phyloP scores from a whole-genome alignment of 2,888 invertebrate species.

The Ceramica pisi region DNA sequence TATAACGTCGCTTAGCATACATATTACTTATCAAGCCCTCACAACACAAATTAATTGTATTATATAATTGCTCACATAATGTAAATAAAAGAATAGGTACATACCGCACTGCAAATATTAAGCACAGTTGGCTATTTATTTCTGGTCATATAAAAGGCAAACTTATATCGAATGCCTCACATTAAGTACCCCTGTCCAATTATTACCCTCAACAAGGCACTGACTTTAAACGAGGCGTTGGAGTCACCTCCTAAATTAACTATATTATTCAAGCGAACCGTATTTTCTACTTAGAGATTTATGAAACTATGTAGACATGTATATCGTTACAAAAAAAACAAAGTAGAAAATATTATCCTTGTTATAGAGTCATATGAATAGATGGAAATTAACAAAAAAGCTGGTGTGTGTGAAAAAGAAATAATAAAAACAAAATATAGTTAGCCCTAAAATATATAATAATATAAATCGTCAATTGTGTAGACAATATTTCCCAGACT shows the following conservation, averaged over 20 bases:
- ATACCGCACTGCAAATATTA: slow-evolving; percentile 24
- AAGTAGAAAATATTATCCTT: slow-evolving; percentile 47
- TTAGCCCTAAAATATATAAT: slow-evolving; percentile 50
- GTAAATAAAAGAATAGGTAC: slow-evolving; percentile 39
- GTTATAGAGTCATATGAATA: slow-evolving; percentile 19
- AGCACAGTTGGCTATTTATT: slow-evolving; percentile 20
- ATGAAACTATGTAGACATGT: slow-evolving; percentile 40
- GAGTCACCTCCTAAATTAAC: slow-evolving; percentile 26
- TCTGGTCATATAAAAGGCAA: slow-evolving; percentile 11
- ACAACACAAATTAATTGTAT: slow-evolving; percentile 19
- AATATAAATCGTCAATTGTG: slow-evolving; percentile 82
- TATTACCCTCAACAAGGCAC: slow-evolving; percentile 22
- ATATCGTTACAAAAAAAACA: slow-evolving; percentile 38
- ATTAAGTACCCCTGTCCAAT: slow-evolving; percentile 7
- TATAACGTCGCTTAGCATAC: slow-evolving; percentile 20
- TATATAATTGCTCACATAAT: slow-evolving; percentile 25
- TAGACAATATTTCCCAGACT: slow-evolving; percentile 83
- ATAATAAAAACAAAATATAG: slow-evolving; percentile 23
- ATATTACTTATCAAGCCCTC: slow-evolving; percentile 8
- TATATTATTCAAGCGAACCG: slow-evolving; percentile 35
- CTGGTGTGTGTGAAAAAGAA: slow-evolving; percentile 12
- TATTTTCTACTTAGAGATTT: slow-evolving; percentile 44
- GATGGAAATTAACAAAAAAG: background rate
- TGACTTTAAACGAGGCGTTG: slow-evolving; percentile 11
- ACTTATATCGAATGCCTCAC: background rate